Evolutionary conservation across 2,797 vertebrate genomes (phyloP).

Genomic region (Chelonia mydas): DNA sequence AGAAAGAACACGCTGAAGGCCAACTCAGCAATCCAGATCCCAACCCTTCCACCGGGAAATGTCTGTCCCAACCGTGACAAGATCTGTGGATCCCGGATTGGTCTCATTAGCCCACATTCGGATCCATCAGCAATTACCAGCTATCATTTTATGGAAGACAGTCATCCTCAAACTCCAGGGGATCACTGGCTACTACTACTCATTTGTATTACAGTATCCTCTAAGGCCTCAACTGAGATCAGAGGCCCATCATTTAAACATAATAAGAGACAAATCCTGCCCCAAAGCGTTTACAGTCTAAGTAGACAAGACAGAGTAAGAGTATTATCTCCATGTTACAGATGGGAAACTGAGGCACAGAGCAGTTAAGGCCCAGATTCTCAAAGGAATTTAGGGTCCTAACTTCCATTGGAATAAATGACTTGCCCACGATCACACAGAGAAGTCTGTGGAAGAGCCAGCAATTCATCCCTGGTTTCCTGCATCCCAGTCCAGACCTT

Average conservation of each 20-base stretch:
- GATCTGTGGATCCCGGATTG: neutral
- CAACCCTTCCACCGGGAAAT: neutral
- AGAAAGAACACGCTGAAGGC: neutral
- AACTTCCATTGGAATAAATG: neutral
- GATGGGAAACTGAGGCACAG: constrained; percentile 43
- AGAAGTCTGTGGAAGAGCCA: constrained; percentile 47
- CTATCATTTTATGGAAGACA: neutral
- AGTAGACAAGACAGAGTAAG: neutral
- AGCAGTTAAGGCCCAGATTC: neutral
- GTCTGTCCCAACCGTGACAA: neutral
- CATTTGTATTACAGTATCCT: neutral
- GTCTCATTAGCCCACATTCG: neutral
- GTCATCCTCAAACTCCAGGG: neutral
- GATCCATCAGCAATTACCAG: neutral
- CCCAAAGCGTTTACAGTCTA: neutral
- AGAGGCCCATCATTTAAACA: constrained; percentile 6
- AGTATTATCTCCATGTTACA: constrained; percentile 14
- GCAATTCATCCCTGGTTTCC: constrained; percentile 58
- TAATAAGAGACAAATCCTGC: neutral
- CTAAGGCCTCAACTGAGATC: neutral
- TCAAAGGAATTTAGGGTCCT: neutral
- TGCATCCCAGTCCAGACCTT: constrained; percentile 39
- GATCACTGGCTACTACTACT: neutral
- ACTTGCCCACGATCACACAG: constrained; percentile 50
- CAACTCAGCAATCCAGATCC: neutral